Base-by-base conservation (phyloP, 1,140 invertebrate species). In the Lordiphosa stackelbergi region DNA sequence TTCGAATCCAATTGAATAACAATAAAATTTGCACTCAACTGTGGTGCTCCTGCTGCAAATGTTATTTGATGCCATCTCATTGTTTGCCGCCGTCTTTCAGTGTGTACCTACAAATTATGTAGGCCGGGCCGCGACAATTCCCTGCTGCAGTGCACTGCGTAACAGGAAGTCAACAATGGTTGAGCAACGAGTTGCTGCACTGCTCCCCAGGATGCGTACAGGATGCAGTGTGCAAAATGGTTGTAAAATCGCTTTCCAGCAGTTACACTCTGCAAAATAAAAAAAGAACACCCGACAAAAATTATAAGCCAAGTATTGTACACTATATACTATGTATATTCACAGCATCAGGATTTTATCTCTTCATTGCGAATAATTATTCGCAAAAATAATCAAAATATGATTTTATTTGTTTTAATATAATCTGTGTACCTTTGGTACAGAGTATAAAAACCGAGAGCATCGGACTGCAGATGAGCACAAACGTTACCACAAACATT, bases 1-100 rank as follows among this genome's bases (percentile, higher is more conserved):
- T 78, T 85, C 83, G 77, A 85, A 85, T 85, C 73, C 83, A 85
- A 85, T 85, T 85, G 83, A 85, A 85, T 85, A 70, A 85, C 83
- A 85, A 85, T 85, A 77, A 85, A 84, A 77, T 38, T 51, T 64
- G 65, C 74, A 73, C 64, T 65, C 58, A 59, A 51, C 52, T 61
- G 56, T 55, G 41, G 51, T 46, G 43, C 24, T 46, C 7, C 24
- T 46, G 24, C 24, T 35, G 31, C 45, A 38, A 54, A 66, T 69
- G 79, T 74, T 70, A 85, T 84, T 74, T 78, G 79, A 84, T 79
- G 74, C 79, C 62, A 34, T n/a, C 31, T 13, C 69, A 81, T 81
- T 81, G 77, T 81, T 55, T 24, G 10, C 24, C 47, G 47, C 8
- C 45, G 37, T 52, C 53, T 51, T 49, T 43, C 56, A 45, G 31